Percentiles rank a stretch among this genome's conserved stretches.
These are phyloP conservation scores for Leptinotarsa texana DNA, from an alignment of 1,140 invertebrate genomes.

Conservation along the genomic window DNA sequence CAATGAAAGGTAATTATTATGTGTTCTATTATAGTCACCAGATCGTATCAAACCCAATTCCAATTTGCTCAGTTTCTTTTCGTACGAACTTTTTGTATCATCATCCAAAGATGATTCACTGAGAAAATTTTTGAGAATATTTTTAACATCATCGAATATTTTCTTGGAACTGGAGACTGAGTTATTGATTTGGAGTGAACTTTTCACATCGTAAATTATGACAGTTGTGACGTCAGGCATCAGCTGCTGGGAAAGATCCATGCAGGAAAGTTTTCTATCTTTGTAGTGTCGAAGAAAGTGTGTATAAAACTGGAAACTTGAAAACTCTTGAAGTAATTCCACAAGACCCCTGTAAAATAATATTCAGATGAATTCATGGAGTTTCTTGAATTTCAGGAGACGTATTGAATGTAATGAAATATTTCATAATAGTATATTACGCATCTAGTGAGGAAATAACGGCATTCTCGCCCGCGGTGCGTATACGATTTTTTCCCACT, in stretches of 20 bases:
- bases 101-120: slow-evolving; percentile 7
- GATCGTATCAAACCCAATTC: slow-evolving; percentile 8
- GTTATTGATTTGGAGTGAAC: neutral
- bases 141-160: neutral
- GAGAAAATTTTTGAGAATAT: neutral
- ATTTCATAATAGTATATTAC: no score
- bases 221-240: slow-evolving; percentile 7
- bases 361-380: neutral
- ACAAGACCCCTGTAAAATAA: slow-evolving; percentile 1
- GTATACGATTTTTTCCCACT: no score
- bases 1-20: neutral
- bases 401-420: no score
- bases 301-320: slow-evolving; percentile 2
- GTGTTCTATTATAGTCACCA: neutral
- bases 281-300: neutral
- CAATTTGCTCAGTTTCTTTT: neutral
- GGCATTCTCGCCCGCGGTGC: no score
- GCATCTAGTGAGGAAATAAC: no score
- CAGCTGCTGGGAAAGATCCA: neutral
- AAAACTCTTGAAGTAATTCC: slow-evolving; percentile 12
- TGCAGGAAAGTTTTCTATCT: neutral
- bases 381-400: no score
- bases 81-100: neutral
- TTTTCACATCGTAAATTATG: neutral
- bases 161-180: neutral